Base-by-base conservation (phyloP, 2,797 vertebrate species). In the Rousettus madagascariensis region DNA sequence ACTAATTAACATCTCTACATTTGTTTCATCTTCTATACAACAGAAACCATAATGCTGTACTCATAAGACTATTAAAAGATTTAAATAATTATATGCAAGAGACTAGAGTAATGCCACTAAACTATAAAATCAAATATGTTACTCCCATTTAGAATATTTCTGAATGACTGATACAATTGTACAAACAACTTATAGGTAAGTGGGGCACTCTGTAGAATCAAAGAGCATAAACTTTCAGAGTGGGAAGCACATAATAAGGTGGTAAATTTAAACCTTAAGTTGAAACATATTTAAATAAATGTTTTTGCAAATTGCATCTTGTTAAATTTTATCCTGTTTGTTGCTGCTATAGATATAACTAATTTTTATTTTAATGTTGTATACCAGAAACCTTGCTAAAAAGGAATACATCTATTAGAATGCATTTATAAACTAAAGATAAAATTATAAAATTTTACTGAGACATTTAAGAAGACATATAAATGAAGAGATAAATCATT, bases 301-400 rank as follows among this genome's bases (percentile, higher is more conserved):
- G 19, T 24, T 11, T 83, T 51, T 38, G 16, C 19, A 89, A 68
- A 46, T 8, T 91, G 0, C 41, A 53, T 38, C 41, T 69, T 94
- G 84, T 30, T 19, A 89, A 88, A 55, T 75, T 55, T 82, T 86
- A 57, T 61, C 85, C 33, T 77, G 59, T 85, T 93, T 84, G n/a
- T 74, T 88, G 36, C 11, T 96, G 30, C n/a, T 79, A 41, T 22
- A 90, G 13, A 87, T 69, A 71, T 10, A 71, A 68, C 20, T 51
- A 46, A 75, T 63, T 90, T 96, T 92, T 55, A 91, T 79, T 95
- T 94, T 93, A 57, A 78, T 83, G 28, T 41, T 74, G 9, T 26
- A 86, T 19, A 68, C 1, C 9, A 87, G 46, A 94, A 95, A 86
- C 2, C 4, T 88, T 69, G 51, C 63, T 77, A 82, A 90, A 86